phyloP scores from a whole-genome alignment of 1,140 invertebrate genomes.

The Drosophila rufa region DNA sequence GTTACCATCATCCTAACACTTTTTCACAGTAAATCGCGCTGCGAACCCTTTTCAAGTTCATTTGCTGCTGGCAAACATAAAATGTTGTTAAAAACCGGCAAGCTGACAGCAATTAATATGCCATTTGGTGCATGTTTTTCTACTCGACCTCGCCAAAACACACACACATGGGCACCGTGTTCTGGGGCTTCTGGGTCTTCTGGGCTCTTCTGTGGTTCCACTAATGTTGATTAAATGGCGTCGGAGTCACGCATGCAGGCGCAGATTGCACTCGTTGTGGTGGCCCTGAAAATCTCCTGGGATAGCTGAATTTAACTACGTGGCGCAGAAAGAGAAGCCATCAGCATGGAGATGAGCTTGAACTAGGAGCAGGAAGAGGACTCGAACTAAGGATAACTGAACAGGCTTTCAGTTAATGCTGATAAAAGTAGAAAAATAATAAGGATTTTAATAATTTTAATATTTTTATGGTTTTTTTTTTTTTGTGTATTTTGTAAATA shows the following conservation, averaged over 20 bases:
- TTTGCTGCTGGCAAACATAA: constrained; percentile 39
- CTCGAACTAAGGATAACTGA: not conserved
- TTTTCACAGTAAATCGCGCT: not conserved
- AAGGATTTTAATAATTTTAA: not conserved
- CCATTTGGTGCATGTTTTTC: constrained; percentile 50
- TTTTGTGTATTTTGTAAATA: too few species aligned
- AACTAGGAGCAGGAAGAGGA: not conserved
- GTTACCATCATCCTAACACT: constrained; percentile 7
- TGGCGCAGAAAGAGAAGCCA: constrained; percentile 1
- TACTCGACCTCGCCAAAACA: not conserved
- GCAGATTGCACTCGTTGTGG: constrained; percentile 51
- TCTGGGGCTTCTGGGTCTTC: constrained; percentile 7
- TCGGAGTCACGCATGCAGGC: constrained; percentile 53
- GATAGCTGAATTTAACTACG: constrained; percentile 30
- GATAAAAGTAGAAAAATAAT: not conserved
- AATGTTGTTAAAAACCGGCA: constrained; percentile 41
- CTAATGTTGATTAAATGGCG: constrained; percentile 78
- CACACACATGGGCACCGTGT: constrained; percentile 1
- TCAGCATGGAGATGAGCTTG: constrained; percentile 10
- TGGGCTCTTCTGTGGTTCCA: constrained; percentile 38
- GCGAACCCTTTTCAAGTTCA: constrained; percentile 61
- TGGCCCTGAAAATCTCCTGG: constrained; percentile 32
- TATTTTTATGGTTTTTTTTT: too few species aligned
- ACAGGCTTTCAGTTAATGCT: not conserved
- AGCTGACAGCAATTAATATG: constrained; percentile 68